phyloP scores from a whole-genome alignment of 2,797 vertebrate genomes.

The Picus viridis region DNA sequence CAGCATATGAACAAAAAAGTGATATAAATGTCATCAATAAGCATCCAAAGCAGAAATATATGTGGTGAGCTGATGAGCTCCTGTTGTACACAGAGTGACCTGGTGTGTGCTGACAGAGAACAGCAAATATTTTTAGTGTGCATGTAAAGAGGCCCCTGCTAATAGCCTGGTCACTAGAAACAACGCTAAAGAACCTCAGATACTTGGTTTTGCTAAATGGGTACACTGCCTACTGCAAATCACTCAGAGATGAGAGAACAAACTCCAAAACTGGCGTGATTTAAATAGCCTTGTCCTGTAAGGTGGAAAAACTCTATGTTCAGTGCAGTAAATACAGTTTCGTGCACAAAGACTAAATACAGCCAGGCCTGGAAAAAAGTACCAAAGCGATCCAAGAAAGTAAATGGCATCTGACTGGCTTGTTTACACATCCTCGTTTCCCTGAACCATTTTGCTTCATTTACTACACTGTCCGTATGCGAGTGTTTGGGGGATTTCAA shows the following conservation, averaged over 20 bases:
- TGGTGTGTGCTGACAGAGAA: neutral
- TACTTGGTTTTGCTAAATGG: neutral
- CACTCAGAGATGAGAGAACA: neutral
- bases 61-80: neutral
- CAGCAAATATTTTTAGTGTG: neutral
- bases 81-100: neutral
- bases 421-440: constrained; percentile 74
- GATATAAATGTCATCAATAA: neutral
- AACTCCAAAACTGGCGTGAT: neutral
- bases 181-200: neutral
- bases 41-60: neutral
- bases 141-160: neutral
- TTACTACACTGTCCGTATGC: constrained; percentile 65
- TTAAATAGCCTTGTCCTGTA: constrained; percentile 1
- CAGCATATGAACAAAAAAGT: neutral
- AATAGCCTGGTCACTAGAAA: neutral
- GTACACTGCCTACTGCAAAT: constrained; percentile 1
- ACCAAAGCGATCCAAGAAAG: constrained; percentile 50
- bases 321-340: neutral
- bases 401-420: constrained; percentile 70
- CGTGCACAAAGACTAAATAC: neutral
- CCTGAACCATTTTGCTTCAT: constrained; percentile 77
- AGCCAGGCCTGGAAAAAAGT: constrained; percentile 46
- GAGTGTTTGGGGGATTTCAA: constrained; percentile 75
- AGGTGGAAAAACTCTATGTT: neutral